Conservation (phyloP, 2,888 invertebrate genomes). For the Pseudococcus jackbeardsleyi region DNA sequence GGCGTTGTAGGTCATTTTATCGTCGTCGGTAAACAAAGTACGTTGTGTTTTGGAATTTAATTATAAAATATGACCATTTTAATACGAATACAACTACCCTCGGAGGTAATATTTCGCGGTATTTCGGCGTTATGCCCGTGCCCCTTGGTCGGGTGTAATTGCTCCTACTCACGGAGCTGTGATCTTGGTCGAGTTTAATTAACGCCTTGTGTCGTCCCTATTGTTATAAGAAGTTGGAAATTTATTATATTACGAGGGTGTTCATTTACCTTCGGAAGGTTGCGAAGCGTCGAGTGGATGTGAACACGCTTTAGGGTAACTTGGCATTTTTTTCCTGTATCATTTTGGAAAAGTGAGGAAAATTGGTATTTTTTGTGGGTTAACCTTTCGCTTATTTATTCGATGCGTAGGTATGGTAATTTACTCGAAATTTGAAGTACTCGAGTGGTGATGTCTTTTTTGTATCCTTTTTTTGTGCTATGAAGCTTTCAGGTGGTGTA, state of each 20-base stretch:
- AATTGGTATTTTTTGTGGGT: neutral
- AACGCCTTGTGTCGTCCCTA: constrained; percentile 12
- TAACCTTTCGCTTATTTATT: neutral
- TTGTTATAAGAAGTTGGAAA: constrained; percentile 11
- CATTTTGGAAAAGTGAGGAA: neutral
- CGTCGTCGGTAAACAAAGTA: constrained; percentile 37
- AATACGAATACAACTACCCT: constrained; percentile 20
- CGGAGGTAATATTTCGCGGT: neutral
- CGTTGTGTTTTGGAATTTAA: constrained; percentile 41
- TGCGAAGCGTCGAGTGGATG: neutral
- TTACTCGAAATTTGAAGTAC: neutral
- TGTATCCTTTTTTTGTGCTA: neutral
- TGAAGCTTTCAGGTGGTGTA: too few species aligned
- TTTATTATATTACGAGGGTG: neutral
- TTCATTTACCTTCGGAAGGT: neutral
- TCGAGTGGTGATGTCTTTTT: neutral
- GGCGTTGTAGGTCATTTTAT: constrained; percentile 31
- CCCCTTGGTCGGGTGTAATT: neutral
- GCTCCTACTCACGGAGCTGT: neutral
- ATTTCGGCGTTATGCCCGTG: neutral
- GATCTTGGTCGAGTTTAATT: constrained; percentile 22
- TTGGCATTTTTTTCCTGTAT: neutral
- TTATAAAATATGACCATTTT: constrained; percentile 36
- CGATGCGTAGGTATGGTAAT: neutral
- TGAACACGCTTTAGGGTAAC: neutral